phyloP scores from a whole-genome alignment of 2,113 vertebrate genomes.

The Ascaphus truei region DNA sequence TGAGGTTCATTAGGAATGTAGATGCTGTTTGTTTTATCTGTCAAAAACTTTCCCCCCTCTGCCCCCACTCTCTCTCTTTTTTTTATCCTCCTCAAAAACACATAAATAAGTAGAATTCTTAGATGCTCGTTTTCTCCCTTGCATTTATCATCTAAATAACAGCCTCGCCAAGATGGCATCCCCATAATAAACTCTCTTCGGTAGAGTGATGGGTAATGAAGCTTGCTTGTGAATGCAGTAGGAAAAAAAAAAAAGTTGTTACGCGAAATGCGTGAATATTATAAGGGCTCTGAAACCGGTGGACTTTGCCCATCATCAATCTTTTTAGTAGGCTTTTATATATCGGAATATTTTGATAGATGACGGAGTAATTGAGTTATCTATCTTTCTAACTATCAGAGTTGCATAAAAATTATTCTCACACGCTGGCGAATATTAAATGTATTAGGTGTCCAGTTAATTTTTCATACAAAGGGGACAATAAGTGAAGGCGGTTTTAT shows the following conservation, averaged over 20 bases:
- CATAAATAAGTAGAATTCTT: slow-evolving; percentile 57
- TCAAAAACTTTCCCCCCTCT: slow-evolving; percentile 53
- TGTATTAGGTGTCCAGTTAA: slow-evolving; percentile 83
- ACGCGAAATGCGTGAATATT: slow-evolving; percentile 92
- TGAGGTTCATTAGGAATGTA: slow-evolving; percentile 81
- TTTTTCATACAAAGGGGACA: slow-evolving; percentile 82
- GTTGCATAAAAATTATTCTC: slow-evolving; percentile 98
- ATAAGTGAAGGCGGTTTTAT: slow-evolving; percentile 56
- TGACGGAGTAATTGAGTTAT: slow-evolving; percentile 98
- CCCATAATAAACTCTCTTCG: slow-evolving; percentile 97
- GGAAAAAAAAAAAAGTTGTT: slow-evolving; percentile 82
- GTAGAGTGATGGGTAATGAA: slow-evolving; percentile 97
- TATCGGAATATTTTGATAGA: slow-evolving; percentile 93
- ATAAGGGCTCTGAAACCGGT: slow-evolving; percentile 80
- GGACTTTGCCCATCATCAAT: slow-evolving; percentile 92
- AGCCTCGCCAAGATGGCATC: slow-evolving; percentile 96
- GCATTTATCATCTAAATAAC: slow-evolving; percentile 98
- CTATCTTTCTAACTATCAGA: slow-evolving; percentile 95
- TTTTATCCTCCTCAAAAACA: slow-evolving; percentile 43
- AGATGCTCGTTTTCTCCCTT: slow-evolving; percentile 67
- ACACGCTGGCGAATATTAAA: slow-evolving; percentile 98
- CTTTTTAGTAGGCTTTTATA: slow-evolving; percentile 87
- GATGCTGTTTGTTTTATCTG: slow-evolving; percentile 81
- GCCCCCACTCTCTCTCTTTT: slow-evolving; percentile 66
- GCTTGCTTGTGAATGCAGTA: slow-evolving; percentile 91